These are phyloP conservation scores for Steinernema khuongi DNA, from an alignment of 1,140 invertebrate genomes.

Conservation along the genomic window DNA sequence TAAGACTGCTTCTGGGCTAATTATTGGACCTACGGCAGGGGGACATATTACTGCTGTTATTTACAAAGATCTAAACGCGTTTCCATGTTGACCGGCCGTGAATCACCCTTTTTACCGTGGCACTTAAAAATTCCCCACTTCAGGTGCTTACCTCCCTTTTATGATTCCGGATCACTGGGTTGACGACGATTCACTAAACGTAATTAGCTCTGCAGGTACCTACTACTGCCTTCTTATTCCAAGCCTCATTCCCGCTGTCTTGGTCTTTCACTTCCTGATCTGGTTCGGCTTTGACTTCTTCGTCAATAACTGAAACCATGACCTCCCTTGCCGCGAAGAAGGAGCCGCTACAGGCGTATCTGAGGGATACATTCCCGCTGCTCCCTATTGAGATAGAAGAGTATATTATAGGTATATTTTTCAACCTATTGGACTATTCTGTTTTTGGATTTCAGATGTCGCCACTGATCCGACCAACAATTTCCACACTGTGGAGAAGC, in stretches of 20 bases:
- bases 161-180: neutral
- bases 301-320: constrained; percentile 38
- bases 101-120: no score
- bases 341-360: constrained; percentile 22
- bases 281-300: constrained; percentile 41
- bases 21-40: no score
- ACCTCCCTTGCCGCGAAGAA: constrained; percentile 23
- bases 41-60: no score
- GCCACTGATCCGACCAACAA: constrained; percentile 33
- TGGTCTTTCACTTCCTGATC: constrained; percentile 34
- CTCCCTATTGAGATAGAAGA: constrained; percentile 31
- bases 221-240: constrained; percentile 20
- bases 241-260: constrained; percentile 31
- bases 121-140: neutral
- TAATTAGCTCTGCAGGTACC: neutral
- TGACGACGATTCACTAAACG: neutral
- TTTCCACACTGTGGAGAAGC: constrained; percentile 27
- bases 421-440: neutral
- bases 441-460: constrained; percentile 19
- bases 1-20: no score
- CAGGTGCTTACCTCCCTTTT: neutral
- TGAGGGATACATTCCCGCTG: constrained; percentile 31
- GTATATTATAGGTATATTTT: constrained; percentile 24
- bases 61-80: no score
- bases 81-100: no score